Percentiles rank a stretch among this genome's conserved stretches.
phyloP scores from a whole-genome alignment of 1,140 invertebrate species.

The Cyclargus thomasi region DNA sequence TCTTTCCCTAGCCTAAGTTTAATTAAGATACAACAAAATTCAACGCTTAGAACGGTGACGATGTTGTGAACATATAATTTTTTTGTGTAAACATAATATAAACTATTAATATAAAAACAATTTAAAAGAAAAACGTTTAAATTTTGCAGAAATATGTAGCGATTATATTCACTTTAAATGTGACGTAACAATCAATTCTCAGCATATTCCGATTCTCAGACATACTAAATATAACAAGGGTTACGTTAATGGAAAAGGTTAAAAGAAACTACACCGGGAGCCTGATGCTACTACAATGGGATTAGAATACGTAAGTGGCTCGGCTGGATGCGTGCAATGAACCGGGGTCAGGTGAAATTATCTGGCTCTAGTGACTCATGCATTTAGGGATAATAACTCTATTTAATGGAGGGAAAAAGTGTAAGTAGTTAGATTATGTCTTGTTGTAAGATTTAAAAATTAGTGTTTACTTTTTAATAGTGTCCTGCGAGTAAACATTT shows the following conservation, averaged over 20 bases:
- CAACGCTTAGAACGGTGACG: too few relatives aligned
- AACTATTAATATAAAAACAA: too few relatives aligned
- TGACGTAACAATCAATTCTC: too few relatives aligned
- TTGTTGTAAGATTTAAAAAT: too few relatives aligned
- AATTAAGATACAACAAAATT: too few relatives aligned
- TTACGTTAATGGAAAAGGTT: neutral
- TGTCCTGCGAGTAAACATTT: neutral
- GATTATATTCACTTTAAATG: too few relatives aligned
- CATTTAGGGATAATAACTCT: constrained; percentile 23
- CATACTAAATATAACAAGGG: neutral
- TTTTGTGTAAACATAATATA: too few relatives aligned
- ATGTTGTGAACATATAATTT: too few relatives aligned
- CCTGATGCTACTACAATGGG: neutral
- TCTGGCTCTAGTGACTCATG: constrained; percentile 35
- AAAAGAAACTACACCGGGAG: neutral
- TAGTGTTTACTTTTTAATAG: too few relatives aligned
- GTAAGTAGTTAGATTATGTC: neutral
- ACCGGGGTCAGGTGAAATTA: constrained; percentile 74
- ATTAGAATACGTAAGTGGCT: neutral
- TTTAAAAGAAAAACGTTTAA: too few relatives aligned
- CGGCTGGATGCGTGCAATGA: constrained; percentile 41
- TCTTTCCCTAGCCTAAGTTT: too few relatives aligned
- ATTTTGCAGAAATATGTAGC: too few relatives aligned
- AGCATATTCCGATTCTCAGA: neutral
- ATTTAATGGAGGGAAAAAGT: neutral